phyloP scores from a whole-genome alignment of 2,888 invertebrate genomes.

The Troides oblongomaculatus region DNA sequence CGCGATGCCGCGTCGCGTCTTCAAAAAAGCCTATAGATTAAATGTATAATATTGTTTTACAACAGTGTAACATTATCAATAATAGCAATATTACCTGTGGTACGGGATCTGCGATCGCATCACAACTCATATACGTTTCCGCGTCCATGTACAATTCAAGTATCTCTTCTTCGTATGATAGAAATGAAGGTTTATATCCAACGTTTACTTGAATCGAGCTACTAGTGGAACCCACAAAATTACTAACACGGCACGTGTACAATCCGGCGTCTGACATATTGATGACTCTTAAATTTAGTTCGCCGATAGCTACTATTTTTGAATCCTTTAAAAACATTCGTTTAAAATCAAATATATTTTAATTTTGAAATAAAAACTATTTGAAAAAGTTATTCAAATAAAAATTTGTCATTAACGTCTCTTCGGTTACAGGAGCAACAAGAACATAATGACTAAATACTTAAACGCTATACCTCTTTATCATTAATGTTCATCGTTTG shows the following conservation, averaged over 20 bases:
- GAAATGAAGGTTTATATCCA: conserved; percentile 48
- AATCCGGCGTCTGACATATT: conserved; percentile 43
- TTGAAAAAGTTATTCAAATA: too few species aligned
- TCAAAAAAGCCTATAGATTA: neutral
- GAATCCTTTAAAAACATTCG: conserved; percentile 41
- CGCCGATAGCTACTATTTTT: conserved; percentile 32
- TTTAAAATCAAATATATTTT: neutral
- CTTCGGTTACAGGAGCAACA: too few species aligned
- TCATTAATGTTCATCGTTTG: too few species aligned
- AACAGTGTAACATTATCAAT: neutral
- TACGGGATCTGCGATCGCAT: conserved; percentile 42
- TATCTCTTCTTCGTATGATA: conserved; percentile 33
- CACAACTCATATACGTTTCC: conserved; percentile 42
- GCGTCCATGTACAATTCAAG: conserved; percentile 39
- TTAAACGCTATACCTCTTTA: too few species aligned
- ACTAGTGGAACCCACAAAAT: conserved; percentile 37
- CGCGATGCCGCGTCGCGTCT: too few species aligned
- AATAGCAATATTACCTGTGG: conserved; percentile 41
- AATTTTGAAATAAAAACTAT: neutral
- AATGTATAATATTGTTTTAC: neutral
- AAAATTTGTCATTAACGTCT: too few species aligned
- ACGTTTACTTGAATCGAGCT: conserved; percentile 41
- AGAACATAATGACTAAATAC: too few species aligned
- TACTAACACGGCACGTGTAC: conserved; percentile 54
- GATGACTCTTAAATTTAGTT: conserved; percentile 40